Percentiles rank a stretch among this genome's conserved stretches.
phyloP scores from a whole-genome alignment of 1,140 invertebrate species.

The Drosophila pseudoobscura region DNA sequence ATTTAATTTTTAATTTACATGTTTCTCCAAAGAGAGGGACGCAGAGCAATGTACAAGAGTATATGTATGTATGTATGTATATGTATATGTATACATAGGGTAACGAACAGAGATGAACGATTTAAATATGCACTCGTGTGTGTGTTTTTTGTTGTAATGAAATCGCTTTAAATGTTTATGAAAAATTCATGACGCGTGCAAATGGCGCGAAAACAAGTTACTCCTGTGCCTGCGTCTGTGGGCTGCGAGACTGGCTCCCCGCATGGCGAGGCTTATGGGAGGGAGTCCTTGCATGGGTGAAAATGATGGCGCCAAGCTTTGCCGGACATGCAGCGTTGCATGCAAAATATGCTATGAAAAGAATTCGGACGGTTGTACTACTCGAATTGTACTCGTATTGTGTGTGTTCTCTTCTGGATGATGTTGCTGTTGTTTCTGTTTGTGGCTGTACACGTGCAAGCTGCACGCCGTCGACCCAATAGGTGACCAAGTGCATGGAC shows the following conservation, averaged over 20 bases:
- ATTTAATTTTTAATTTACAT: slow-evolving; percentile 73
- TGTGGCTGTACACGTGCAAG: slow-evolving; percentile 51
- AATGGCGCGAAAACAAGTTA: slow-evolving; percentile 81
- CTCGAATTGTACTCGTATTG: slow-evolving; percentile 41
- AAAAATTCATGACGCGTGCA: slow-evolving; percentile 82
- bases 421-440: slow-evolving; percentile 22
- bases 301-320: slow-evolving; percentile 78
- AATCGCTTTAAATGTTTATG: slow-evolving; percentile 80
- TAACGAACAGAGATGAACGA: slow-evolving; percentile 10
- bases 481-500: slow-evolving; percentile 63
- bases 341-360: slow-evolving; percentile 78
- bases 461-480: slow-evolving; percentile 50
- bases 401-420: slow-evolving; percentile 9
- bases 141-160: slow-evolving; percentile 62
- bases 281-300: slow-evolving; percentile 58
- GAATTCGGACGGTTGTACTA: slow-evolving; percentile 57
- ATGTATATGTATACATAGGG: background rate
- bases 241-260: slow-evolving; percentile 2
- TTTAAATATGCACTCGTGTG: slow-evolving; percentile 29
- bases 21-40: slow-evolving; percentile 17
- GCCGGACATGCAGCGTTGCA: slow-evolving; percentile 73
- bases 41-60: background rate
- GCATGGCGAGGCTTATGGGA: slow-evolving; percentile 29
- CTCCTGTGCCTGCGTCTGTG: slow-evolving; percentile 33
- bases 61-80: slow-evolving; percentile 1